Conservation (phyloP, 2,113 vertebrate species). For the Cairina moschata region DNA sequence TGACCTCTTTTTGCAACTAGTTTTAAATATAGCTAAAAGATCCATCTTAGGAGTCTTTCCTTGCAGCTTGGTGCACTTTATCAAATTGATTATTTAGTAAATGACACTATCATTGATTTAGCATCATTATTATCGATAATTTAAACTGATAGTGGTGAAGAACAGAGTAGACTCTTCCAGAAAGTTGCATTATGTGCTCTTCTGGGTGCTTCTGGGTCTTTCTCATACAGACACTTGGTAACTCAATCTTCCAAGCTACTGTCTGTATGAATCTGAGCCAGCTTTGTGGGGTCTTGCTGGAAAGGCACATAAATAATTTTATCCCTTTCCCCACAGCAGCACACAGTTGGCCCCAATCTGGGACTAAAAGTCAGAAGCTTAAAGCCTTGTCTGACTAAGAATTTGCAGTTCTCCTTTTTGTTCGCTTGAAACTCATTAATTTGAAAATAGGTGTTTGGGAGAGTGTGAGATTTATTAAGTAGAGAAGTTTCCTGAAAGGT, state of each 20-base stretch:
- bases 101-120: background rate
- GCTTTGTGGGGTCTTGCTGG: background rate
- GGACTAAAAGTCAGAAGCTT: background rate
- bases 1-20: too few relatives aligned
- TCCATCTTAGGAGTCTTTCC: background rate
- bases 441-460: background rate
- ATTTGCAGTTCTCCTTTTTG: background rate
- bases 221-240: background rate
- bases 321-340: background rate
- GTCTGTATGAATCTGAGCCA: background rate
- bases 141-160: background rate
- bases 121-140: too few relatives aligned
- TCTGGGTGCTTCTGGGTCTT: background rate
- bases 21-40: background rate
- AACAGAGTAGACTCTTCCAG: background rate
- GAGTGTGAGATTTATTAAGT: background rate
- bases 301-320: background rate
- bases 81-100: too few relatives aligned
- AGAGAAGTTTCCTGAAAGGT: background rate
- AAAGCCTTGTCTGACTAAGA: accelerated
- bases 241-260: background rate
- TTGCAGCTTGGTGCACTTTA: background rate
- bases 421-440: background rate
- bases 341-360: background rate
- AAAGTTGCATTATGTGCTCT: background rate